phyloP scores from a whole-genome alignment of 2,113 vertebrate species.

The Onychostruthus taczanowskii region DNA sequence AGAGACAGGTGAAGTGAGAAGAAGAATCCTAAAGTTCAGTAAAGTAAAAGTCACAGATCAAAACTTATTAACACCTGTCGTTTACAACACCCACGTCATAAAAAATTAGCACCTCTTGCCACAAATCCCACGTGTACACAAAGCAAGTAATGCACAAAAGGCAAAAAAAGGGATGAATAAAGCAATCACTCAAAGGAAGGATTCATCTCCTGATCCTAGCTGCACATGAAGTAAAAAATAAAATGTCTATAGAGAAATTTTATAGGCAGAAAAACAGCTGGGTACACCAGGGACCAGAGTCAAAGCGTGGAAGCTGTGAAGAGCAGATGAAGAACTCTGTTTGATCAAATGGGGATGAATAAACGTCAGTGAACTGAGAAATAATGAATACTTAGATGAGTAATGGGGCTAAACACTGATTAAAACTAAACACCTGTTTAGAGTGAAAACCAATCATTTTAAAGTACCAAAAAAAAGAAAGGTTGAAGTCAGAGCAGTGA shows the following conservation, averaged over 20 bases:
- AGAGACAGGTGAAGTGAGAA: slow-evolving; percentile 1
- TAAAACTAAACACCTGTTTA: neutral
- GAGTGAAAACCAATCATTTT: neutral
- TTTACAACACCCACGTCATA: slow-evolving; percentile 18
- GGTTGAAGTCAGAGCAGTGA: neutral
- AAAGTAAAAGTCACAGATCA: slow-evolving; percentile 51
- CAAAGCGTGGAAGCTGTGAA: slow-evolving; percentile 29
- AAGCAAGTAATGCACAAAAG: slow-evolving; percentile 28
- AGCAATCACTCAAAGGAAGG: slow-evolving; percentile 21
- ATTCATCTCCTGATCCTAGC: slow-evolving; percentile 14
- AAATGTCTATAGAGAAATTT: slow-evolving; percentile 10
- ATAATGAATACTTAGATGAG: slow-evolving; percentile 21
- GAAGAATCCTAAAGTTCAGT: neutral
- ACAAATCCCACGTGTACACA: slow-evolving; percentile 13
- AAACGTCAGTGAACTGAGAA: slow-evolving; percentile 15
- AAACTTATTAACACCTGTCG: slow-evolving; percentile 36
- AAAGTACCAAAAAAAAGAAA: neutral
- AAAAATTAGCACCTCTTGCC: slow-evolving; percentile 62
- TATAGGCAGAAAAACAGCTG: slow-evolving; percentile 11
- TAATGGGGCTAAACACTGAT: slow-evolving; percentile 25
- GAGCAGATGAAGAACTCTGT: neutral
- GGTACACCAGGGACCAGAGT: neutral
- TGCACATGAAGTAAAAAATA: neutral
- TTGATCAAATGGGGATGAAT: slow-evolving; percentile 9
- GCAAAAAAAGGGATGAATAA: slow-evolving; percentile 33